Evolutionary conservation across 2,888 invertebrate species (phyloP).

Genomic region (Liopterus haemorrhoidalis): DNA sequence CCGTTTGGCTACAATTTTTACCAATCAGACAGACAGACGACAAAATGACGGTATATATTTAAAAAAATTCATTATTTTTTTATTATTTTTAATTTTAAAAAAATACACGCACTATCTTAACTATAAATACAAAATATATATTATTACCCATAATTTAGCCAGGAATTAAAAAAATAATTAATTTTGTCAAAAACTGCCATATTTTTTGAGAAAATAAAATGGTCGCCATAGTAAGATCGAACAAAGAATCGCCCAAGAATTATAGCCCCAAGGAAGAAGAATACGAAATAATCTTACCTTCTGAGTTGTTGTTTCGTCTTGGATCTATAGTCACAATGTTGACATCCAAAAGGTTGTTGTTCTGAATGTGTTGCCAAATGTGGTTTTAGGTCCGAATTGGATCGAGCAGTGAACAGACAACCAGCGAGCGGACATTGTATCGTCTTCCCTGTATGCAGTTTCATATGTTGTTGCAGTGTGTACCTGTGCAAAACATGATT

Average conservation of each 20-base stretch:
- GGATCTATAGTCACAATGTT: slow-evolving; percentile 50
- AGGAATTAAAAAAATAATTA: no score
- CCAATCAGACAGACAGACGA: no score
- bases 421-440: slow-evolving; percentile 52
- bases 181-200: no score
- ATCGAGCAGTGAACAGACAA: slow-evolving; percentile 55
- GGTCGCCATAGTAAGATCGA: slow-evolving; percentile 4
- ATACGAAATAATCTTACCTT: slow-evolving; percentile 44
- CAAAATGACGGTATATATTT: no score
- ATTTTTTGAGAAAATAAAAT: no score
- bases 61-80: no score
- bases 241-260: neutral
- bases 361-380: slow-evolving; percentile 55
- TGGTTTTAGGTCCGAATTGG: slow-evolving; percentile 49
- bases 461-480: slow-evolving; percentile 55
- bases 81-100: no score
- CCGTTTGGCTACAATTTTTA: no score
- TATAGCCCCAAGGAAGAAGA: neutral
- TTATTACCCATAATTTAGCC: no score
- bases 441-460: slow-evolving; percentile 52
- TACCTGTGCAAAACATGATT: slow-evolving; percentile 50
- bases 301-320: slow-evolving; percentile 49
- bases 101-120: no score
- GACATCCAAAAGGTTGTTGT: slow-evolving; percentile 47
- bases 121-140: no score